Evolutionary conservation across 2,113 vertebrate genomes (phyloP).

Genomic region (Rafetus swinhoei): DNA sequence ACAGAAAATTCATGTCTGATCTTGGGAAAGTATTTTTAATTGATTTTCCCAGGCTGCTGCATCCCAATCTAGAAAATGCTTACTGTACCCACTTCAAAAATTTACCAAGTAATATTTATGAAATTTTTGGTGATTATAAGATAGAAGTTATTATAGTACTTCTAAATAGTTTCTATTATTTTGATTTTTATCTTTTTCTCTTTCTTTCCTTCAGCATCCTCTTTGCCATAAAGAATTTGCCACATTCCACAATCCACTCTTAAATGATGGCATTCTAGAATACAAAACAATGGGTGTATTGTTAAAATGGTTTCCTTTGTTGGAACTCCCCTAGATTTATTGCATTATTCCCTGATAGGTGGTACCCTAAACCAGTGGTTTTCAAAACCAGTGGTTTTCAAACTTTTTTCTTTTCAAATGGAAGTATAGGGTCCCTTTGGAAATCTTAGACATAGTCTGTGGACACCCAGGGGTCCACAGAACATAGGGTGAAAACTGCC

Average conservation of each 20-base stretch:
- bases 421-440: background rate
- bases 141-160: background rate
- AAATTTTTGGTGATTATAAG: background rate
- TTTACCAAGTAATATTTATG: background rate
- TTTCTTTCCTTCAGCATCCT: background rate
- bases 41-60: constrained; percentile 9
- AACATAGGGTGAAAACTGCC: background rate
- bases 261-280: background rate
- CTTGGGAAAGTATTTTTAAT: background rate
- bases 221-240: background rate
- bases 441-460: background rate
- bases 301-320: constrained; percentile 4
- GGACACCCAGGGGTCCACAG: background rate
- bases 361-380: background rate
- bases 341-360: background rate
- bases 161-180: background rate
- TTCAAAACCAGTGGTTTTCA: background rate
- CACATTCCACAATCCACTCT: background rate
- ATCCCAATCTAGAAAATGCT: background rate
- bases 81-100: background rate
- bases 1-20: constrained; percentile 29
- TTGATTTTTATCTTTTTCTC: background rate
- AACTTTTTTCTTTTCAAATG: background rate
- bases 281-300: background rate
- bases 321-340: background rate